A percentile compares a stretch with the other conserved stretches of the same genome.
Evolutionary conservation across 2,888 invertebrate species (phyloP).

Genomic region (Epistrophe eligans): DNA sequence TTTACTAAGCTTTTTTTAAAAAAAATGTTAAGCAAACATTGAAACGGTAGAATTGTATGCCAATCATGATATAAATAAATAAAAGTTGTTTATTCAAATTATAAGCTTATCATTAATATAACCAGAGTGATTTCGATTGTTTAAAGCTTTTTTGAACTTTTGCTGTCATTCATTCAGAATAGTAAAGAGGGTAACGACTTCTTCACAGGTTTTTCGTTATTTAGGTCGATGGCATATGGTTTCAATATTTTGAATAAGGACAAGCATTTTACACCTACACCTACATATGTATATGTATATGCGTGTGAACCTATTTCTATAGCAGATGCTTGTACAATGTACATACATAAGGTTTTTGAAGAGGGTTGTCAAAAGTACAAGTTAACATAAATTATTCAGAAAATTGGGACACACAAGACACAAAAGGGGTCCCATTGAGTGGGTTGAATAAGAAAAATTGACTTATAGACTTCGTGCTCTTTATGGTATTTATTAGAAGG

Average conservation of each 20-base stretch:
- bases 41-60: too few species aligned
- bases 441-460: background rate
- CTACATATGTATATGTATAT: too few species aligned
- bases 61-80: too few species aligned
- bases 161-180: slow-evolving; percentile 13
- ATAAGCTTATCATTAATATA: too few species aligned
- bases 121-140: too few species aligned
- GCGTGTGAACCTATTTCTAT: background rate
- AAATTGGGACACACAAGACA: background rate
- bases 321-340: background rate
- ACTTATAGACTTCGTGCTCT: background rate
- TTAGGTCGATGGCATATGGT: slow-evolving; percentile 18
- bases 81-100: too few species aligned
- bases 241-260: slow-evolving; percentile 1
- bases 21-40: too few species aligned
- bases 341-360: background rate
- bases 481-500: background rate
- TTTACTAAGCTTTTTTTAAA: too few species aligned
- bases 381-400: slow-evolving; percentile 20
- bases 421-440: background rate
- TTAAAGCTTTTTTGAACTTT: slow-evolving; percentile 2
- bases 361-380: slow-evolving; percentile 19
- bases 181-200: background rate
- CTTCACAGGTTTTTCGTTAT: slow-evolving; percentile 4
- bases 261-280: background rate